Conservation (phyloP, 2,113 vertebrate species). For the Equus quagga region DNA sequence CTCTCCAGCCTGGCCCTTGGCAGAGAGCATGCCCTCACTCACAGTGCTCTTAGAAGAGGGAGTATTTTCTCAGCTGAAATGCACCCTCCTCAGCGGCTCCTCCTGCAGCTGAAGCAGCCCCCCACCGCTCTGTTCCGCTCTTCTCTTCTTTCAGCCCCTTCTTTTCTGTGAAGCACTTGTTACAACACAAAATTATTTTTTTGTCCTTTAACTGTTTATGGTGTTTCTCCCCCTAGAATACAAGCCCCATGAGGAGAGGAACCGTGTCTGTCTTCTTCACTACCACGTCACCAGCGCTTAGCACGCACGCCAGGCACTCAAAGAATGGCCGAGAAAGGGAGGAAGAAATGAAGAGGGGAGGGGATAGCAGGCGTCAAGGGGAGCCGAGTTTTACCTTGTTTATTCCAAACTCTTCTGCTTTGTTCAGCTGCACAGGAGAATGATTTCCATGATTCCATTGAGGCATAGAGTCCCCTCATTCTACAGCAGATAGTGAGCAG, state of each 20-base stretch:
- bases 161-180: slow-evolving; percentile 5
- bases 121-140: background rate
- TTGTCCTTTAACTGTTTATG: background rate
- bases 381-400: background rate
- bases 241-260: background rate
- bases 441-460: background rate
- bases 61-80: background rate
- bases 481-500: background rate
- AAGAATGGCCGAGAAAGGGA: background rate
- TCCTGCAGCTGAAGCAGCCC: background rate
- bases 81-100: rapidly evolving
- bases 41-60: background rate
- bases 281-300: background rate
- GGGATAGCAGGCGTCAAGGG: background rate
- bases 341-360: background rate
- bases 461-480: background rate
- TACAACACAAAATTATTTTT: background rate
- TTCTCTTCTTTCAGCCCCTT: background rate
- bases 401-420: background rate
- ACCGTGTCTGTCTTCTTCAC: background rate
- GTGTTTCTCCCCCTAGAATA: background rate
- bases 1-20: background rate
- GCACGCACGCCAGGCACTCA: background rate
- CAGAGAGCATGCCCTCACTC: background rate
- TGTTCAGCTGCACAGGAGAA: background rate